phyloP scores from a whole-genome alignment of 2,888 invertebrate genomes.

The Cheilosia impressa region DNA sequence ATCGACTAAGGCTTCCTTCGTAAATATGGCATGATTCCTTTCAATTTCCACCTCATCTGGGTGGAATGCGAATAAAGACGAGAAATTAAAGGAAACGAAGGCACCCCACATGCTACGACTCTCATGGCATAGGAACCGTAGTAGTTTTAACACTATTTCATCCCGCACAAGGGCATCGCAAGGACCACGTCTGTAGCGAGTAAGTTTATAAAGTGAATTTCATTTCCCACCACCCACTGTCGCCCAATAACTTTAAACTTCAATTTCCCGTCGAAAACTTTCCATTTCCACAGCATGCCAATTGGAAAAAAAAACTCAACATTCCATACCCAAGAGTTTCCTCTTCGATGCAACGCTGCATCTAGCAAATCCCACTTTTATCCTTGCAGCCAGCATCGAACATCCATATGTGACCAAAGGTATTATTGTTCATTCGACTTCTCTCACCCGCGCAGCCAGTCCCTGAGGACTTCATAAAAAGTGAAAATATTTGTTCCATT shows the following conservation, averaged over 20 bases:
- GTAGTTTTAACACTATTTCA: background rate
- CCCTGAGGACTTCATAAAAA: slow-evolving; percentile 22
- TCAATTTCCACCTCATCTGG: too few species aligned
- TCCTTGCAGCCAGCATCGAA: slow-evolving; percentile 22
- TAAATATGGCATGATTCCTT: too few species aligned
- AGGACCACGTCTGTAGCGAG: background rate
- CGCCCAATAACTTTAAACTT: slow-evolving; percentile 43
- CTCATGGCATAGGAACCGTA: background rate
- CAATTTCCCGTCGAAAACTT: slow-evolving; percentile 63
- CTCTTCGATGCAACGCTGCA: slow-evolving; percentile 26
- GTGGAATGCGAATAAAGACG: too few species aligned
- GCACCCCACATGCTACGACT: too few species aligned
- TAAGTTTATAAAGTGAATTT: slow-evolving; percentile 49
- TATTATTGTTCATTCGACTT: slow-evolving; percentile 43
- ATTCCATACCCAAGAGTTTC: slow-evolving; percentile 18
- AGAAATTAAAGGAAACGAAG: too few species aligned
- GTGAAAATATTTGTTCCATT: slow-evolving; percentile 56
- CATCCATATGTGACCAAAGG: slow-evolving; percentile 61
- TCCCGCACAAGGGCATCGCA: background rate
- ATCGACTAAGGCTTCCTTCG: too few species aligned
- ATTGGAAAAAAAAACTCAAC: slow-evolving; percentile 17
- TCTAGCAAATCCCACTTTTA: slow-evolving; percentile 45
- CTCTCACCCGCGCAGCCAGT: too few species aligned
- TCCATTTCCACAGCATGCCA: slow-evolving; percentile 45
- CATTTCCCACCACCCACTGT: slow-evolving; percentile 36